Conservation (phyloP, 2,113 vertebrate species). For the Gavialis gangeticus region DNA sequence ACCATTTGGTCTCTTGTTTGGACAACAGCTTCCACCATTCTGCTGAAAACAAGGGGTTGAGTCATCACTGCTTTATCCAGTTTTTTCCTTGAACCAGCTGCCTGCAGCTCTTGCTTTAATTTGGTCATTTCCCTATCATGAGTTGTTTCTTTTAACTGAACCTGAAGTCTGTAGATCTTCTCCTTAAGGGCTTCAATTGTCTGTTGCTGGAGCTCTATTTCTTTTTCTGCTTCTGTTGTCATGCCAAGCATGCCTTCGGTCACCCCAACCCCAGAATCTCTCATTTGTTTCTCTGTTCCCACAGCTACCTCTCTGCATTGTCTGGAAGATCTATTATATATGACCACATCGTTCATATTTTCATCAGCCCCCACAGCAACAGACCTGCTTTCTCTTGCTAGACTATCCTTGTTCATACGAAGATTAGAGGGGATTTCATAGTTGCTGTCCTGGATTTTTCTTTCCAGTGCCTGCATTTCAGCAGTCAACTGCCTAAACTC, state of each 20-base stretch:
- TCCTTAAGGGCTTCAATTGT: conserved; percentile 94
- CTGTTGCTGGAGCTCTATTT: conserved; percentile 95
- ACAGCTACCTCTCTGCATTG: conserved; percentile 81
- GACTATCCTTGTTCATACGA: conserved; percentile 55
- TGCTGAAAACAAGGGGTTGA: conserved; percentile 84
- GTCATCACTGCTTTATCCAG: conserved; percentile 87
- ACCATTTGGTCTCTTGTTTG: conserved; percentile 85
- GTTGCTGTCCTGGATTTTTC: conserved; percentile 86
- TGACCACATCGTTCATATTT: conserved; percentile 83
- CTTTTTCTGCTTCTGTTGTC: conserved; percentile 87
- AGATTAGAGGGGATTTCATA: conserved; percentile 48
- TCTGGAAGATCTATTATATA: conserved; percentile 71
- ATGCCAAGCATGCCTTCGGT: conserved; percentile 93
- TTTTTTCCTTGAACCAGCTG: conserved; percentile 89
- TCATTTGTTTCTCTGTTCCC: conserved; percentile 78
- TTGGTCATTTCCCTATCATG: conserved; percentile 96
- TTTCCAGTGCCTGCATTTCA: conserved; percentile 93
- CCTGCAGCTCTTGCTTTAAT: conserved; percentile 93
- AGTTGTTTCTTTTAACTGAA: conserved; percentile 92
- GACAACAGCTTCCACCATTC: conserved; percentile 84
- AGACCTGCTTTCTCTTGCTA: conserved; percentile 77
- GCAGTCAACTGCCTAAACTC: conserved; percentile 94
- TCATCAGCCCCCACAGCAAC: conserved; percentile 88
- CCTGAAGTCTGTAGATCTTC: conserved; percentile 94
- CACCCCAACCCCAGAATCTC: conserved; percentile 83